A percentile compares a stretch with the other conserved stretches of the same genome.
phyloP scores from a whole-genome alignment of 2,888 invertebrate genomes.

The Spodoptera picta region DNA sequence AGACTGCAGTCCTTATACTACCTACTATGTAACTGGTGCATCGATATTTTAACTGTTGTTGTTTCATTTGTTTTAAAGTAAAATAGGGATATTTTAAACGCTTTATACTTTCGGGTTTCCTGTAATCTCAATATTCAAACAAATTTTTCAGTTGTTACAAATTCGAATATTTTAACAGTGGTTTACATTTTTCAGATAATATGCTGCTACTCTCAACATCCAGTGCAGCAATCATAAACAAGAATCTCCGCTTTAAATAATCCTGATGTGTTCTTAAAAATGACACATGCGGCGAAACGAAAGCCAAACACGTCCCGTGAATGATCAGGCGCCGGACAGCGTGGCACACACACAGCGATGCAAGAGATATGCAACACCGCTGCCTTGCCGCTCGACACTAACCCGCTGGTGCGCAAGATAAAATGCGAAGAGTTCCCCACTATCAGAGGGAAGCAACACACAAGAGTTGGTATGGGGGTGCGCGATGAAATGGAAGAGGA shows the following conservation, averaged over 20 bases:
- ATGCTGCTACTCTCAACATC: slow-evolving; percentile 63
- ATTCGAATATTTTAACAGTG: slow-evolving; percentile 4
- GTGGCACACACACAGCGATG: slow-evolving; percentile 84
- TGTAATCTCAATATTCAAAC: no score
- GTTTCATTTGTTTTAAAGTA: no score
- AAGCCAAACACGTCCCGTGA: slow-evolving; percentile 76
- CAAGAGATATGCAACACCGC: slow-evolving; percentile 89
- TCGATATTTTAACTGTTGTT: no score
- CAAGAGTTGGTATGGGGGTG: slow-evolving; percentile 86
- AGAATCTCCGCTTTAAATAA: slow-evolving; percentile 49
- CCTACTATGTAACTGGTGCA: no score
- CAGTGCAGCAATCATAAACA: slow-evolving; percentile 55
- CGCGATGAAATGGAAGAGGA: slow-evolving; percentile 90
- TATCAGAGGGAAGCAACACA: slow-evolving; percentile 82
- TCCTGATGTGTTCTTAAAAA: slow-evolving; percentile 72
- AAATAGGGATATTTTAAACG: no score
- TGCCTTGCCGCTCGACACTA: slow-evolving; percentile 87
- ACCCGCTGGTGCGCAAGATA: slow-evolving; percentile 87
- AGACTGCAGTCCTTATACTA: neutral
- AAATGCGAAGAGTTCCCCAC: slow-evolving; percentile 88
- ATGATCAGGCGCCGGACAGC: slow-evolving; percentile 75
- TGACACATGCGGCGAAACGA: slow-evolving; percentile 79
- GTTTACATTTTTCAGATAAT: slow-evolving; percentile 72
- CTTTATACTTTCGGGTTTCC: no score
- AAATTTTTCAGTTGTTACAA: neutral